phyloP scores from a whole-genome alignment of 64 coral and sea anemone genomes.

The Actinia tenebrosa region DNA sequence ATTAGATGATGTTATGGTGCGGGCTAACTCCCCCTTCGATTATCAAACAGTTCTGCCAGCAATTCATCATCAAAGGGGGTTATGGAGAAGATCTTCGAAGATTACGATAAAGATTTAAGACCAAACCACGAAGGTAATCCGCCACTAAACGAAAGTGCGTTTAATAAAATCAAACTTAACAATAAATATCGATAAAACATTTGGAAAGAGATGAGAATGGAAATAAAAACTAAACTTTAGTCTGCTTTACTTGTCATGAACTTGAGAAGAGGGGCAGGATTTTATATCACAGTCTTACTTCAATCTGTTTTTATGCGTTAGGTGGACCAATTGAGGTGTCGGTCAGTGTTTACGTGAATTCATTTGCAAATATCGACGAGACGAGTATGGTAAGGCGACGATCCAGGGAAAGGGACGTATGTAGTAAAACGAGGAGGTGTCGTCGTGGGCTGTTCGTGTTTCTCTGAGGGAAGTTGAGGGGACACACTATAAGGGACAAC shows the following conservation, averaged over 20 bases:
- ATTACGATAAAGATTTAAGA: neutral
- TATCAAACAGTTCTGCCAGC: too few relatives aligned
- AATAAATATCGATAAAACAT: too few relatives aligned
- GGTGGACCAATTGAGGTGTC: neutral
- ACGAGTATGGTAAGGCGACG: neutral
- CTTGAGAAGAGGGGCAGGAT: too few relatives aligned
- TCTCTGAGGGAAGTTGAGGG: too few relatives aligned
- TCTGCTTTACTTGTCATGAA: too few relatives aligned
- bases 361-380: slow-evolving; percentile 5
- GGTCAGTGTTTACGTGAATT: neutral
- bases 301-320: neutral
- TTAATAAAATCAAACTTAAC: neutral
- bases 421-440: neutral
- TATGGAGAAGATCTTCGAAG: neutral
- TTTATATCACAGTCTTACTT: neutral
- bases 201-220: too few relatives aligned
- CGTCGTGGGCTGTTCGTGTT: too few relatives aligned
- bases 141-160: neutral
- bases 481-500: too few relatives aligned
- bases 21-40: too few relatives aligned
- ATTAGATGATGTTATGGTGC: too few relatives aligned
- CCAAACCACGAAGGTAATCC: neutral
- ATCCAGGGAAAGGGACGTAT: neutral
- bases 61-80: too few relatives aligned
- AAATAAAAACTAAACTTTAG: too few relatives aligned